A percentile compares a stretch with the other conserved stretches of the same genome.
Evolutionary conservation across 2,888 invertebrate species (phyloP).

Genomic region (Lithophane leautieri): DNA sequence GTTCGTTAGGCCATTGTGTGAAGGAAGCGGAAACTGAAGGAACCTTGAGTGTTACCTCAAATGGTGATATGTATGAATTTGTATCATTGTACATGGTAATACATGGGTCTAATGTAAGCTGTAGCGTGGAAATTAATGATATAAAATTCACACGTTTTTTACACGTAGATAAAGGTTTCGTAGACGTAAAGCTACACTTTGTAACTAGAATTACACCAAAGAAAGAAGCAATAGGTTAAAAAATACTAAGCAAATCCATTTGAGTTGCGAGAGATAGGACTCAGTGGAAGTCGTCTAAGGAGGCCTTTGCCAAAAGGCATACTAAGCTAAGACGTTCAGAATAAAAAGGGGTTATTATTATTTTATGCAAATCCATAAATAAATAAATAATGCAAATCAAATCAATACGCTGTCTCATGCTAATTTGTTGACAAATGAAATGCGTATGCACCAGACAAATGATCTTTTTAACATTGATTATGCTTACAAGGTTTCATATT

Average conservation of each 20-base stretch:
- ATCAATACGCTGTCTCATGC: constrained; percentile 12
- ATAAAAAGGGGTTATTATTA: too few relatives aligned
- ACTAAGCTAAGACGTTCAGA: too few relatives aligned
- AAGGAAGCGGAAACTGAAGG: constrained; percentile 62
- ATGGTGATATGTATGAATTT: constrained; percentile 31
- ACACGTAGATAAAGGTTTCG: neutral
- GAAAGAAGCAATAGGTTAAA: neutral
- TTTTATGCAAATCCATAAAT: constrained; percentile 6
- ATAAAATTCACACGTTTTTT: neutral
- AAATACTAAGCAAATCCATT: constrained; percentile 5
- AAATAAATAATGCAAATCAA: constrained; percentile 14
- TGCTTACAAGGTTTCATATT: constrained; percentile 65
- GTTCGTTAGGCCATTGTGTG: constrained; percentile 57
- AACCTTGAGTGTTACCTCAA: constrained; percentile 59
- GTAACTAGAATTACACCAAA: neutral
- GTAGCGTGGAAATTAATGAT: neutral
- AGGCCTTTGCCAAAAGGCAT: too few relatives aligned
- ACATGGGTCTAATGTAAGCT: constrained; percentile 20
- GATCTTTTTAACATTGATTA: constrained; percentile 61
- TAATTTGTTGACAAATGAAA: constrained; percentile 51
- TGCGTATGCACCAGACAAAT: constrained; percentile 43
- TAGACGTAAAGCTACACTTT: neutral
- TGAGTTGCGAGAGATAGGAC: too few relatives aligned
- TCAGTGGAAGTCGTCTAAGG: too few relatives aligned
- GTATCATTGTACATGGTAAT: constrained; percentile 15